A percentile compares a stretch with the other conserved stretches of the same genome.
Conservation (phyloP, 2,797 vertebrate species). For the Silurus aristotelis region DNA sequence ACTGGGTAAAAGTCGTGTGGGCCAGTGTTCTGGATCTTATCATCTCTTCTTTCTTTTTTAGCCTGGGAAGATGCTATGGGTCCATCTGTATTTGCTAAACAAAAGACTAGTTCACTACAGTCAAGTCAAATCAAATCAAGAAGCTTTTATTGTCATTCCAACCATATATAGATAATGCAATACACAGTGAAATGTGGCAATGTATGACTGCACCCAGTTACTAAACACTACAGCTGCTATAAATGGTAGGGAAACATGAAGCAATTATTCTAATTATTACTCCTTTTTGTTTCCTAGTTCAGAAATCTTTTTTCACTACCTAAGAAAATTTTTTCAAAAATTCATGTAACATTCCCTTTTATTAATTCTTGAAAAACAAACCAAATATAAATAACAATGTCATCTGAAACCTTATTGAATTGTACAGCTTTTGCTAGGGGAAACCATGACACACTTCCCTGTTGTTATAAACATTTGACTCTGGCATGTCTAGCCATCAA, state of each 20-base stretch:
- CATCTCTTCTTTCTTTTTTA: conserved; percentile 63
- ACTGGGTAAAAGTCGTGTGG: conserved; percentile 68
- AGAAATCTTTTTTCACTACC: not conserved
- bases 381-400: not conserved
- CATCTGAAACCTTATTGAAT: not conserved
- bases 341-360: not conserved
- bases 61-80: conserved; percentile 61
- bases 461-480: conserved; percentile 57
- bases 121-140: too few species aligned
- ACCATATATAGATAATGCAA: too few species aligned
- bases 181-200: too few species aligned
- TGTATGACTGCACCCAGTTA: conserved; percentile 21
- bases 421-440: conserved; percentile 13
- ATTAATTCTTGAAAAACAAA: not conserved
- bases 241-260: not conserved
- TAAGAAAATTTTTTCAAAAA: not conserved
- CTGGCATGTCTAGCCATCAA: conserved; percentile 61
- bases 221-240: not conserved
- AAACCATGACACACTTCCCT: conserved; percentile 44
- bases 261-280: not conserved
- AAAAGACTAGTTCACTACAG: conserved; percentile 30
- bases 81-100: conserved; percentile 57
- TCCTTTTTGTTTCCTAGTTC: not conserved
- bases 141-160: too few species aligned
- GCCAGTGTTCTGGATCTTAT: conserved; percentile 63